These are phyloP conservation scores for Choloepus didactylus DNA, from an alignment of 2,797 vertebrate genomes.

Conservation along the genomic window DNA sequence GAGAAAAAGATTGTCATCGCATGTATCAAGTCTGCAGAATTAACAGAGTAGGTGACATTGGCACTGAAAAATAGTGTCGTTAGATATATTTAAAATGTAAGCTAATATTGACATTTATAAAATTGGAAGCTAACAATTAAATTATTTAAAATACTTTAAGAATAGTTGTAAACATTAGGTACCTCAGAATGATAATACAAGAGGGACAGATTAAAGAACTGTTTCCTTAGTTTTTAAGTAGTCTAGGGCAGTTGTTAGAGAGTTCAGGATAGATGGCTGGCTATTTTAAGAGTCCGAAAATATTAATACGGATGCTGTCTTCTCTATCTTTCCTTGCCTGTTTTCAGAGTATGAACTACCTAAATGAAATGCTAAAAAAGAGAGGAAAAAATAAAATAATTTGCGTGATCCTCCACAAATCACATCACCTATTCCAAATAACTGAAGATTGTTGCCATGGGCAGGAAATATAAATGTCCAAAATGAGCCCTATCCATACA, in stretches of 20 bases:
- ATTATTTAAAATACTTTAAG: constrained; percentile 41
- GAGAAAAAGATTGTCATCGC: background rate
- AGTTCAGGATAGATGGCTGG: background rate
- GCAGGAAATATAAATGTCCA: constrained; percentile 15
- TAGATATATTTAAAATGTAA: constrained; percentile 1
- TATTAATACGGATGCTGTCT: background rate
- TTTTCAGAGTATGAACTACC: background rate
- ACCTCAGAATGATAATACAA: constrained; percentile 13
- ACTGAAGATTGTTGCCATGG: background rate
- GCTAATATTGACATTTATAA: constrained; percentile 15
- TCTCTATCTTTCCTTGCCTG: background rate
- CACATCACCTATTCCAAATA: background rate
- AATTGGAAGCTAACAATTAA: background rate
- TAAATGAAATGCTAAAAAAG: constrained; percentile 1
- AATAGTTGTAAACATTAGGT: background rate
- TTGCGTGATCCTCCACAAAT: background rate
- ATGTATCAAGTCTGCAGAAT: background rate
- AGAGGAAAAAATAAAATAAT: background rate
- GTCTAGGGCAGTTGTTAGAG: background rate
- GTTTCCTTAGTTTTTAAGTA: background rate
- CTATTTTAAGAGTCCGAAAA: constrained; percentile 12
- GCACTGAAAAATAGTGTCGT: background rate
- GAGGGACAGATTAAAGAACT: background rate
- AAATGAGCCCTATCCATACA: background rate
- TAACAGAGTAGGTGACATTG: background rate